These are phyloP conservation scores for Cyanoliseus patagonus DNA, from an alignment of 2,113 vertebrate genomes.

Conservation along the genomic window DNA sequence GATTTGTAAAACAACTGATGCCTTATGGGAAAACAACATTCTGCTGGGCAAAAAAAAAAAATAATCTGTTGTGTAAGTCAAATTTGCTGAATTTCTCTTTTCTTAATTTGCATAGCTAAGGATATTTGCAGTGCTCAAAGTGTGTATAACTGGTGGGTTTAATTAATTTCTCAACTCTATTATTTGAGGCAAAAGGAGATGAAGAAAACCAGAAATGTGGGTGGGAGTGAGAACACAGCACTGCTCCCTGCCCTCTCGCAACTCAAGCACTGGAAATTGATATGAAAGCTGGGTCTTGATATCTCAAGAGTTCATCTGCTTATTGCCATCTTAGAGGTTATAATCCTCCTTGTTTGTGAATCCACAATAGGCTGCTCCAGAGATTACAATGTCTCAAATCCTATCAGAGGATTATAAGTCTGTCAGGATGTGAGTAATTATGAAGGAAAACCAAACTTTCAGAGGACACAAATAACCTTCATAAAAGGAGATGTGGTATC, in stretches of 20 bases:
- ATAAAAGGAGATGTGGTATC: not conserved
- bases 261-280: not conserved
- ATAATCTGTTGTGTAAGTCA: not conserved
- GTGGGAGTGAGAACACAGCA: constrained; percentile 21
- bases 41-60: not conserved
- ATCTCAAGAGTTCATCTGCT: constrained; percentile 58
- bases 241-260: not conserved
- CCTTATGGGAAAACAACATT: not conserved
- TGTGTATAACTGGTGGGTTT: constrained; percentile 29
- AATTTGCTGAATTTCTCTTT: constrained; percentile 43
- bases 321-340: constrained; percentile 45
- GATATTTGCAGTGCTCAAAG: constrained; percentile 31
- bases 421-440: constrained; percentile 58
- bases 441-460: constrained; percentile 31
- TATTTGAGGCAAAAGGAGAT: constrained; percentile 45
- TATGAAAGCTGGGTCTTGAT: constrained; percentile 8
- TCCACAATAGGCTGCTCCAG: constrained; percentile 9
- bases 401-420: constrained; percentile 45
- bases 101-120: constrained; percentile 38
- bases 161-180: constrained; percentile 49
- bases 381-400: constrained; percentile 58
- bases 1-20: constrained; percentile 17
- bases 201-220: not conserved
- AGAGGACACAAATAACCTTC: constrained; percentile 39
- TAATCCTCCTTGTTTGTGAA: constrained; percentile 49